A percentile compares a stretch with the other conserved stretches of the same genome.
phyloP scores from a whole-genome alignment of 2,797 vertebrate species.

The Myotis planiceps region DNA sequence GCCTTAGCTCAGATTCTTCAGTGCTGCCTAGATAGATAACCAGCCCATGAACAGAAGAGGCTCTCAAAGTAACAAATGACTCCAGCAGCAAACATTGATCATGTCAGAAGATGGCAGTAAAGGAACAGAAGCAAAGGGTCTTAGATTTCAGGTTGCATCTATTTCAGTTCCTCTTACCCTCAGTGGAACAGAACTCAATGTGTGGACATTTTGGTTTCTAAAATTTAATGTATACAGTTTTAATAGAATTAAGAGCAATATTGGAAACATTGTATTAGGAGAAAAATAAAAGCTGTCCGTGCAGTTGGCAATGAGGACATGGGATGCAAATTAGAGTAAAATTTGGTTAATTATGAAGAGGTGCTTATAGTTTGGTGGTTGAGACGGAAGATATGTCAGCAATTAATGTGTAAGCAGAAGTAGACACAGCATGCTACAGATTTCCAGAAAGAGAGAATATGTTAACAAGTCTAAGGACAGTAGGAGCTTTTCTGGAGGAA shows the following conservation, averaged over 20 bases:
- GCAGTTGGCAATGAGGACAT: background rate
- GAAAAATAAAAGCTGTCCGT: background rate
- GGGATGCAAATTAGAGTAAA: background rate
- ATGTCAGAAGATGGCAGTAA: slow-evolving; percentile 61
- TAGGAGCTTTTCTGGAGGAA: background rate
- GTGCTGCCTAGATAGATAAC: background rate
- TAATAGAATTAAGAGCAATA: background rate
- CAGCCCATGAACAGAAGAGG: background rate
- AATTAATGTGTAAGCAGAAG: background rate
- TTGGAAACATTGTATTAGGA: background rate
- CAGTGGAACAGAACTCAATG: background rate
- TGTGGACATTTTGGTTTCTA: background rate
- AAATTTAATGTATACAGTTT: background rate
- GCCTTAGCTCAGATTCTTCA: background rate
- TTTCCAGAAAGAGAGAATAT: background rate
- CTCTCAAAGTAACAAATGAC: background rate
- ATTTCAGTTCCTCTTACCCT: background rate
- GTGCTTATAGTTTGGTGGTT: background rate
- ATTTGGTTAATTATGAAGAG: background rate
- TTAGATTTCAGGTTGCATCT: background rate
- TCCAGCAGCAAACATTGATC: background rate
- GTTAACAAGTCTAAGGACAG: background rate
- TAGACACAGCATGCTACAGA: background rate
- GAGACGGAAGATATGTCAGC: background rate
- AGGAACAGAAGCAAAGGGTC: background rate